These are phyloP conservation scores for Pristiophorus japonicus DNA, from an alignment of 2,113 vertebrate species.

Conservation along the genomic window DNA sequence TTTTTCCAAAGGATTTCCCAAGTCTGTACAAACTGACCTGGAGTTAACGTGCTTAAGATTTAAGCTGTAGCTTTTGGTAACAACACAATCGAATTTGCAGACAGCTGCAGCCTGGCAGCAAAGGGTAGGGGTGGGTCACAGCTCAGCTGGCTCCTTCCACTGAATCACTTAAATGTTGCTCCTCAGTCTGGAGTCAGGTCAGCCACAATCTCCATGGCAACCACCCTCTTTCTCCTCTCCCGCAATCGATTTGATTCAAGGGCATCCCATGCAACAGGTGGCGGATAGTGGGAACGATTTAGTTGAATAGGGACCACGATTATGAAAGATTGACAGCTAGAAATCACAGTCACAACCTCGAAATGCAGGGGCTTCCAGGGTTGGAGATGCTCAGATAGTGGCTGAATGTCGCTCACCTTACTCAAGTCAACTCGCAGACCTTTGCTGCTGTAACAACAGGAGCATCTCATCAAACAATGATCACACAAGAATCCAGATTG, in stretches of 20 bases:
- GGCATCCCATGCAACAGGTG: constrained; percentile 10
- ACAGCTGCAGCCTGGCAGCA: not conserved
- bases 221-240: not conserved
- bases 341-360: not conserved
- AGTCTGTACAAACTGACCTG: not conserved
- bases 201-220: constrained; percentile 18
- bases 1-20: not conserved
- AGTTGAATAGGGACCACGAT: not conserved
- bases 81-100: not conserved
- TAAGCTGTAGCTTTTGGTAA: not conserved
- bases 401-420: not conserved
- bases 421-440: not conserved
- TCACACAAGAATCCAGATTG: not conserved
- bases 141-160: too few relatives aligned
- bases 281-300: constrained; percentile 1
- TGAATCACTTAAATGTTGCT: not conserved
- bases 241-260: not conserved
- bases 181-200: not conserved
- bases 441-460: not conserved
- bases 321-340: not conserved
- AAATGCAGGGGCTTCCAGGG: not conserved
- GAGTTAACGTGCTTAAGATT: not conserved
- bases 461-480: not conserved
- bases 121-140: not conserved
- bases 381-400: not conserved